Evolutionary conservation across 2,113 vertebrate genomes (phyloP).

Genomic region (Diadophis punctatus): DNA sequence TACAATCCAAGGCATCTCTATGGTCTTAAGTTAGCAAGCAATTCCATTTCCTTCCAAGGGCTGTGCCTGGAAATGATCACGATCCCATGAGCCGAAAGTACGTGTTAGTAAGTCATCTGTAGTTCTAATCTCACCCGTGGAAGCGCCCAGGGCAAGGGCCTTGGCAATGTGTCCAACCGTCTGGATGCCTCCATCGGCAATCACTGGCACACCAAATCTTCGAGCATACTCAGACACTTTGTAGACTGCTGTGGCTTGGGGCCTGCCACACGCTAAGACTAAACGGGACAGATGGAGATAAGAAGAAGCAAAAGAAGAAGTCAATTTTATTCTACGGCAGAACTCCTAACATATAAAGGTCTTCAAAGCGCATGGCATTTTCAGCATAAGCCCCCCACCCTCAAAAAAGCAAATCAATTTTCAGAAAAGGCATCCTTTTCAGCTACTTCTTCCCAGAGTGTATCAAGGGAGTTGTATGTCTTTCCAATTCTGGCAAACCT

Average conservation of each 20-base stretch:
- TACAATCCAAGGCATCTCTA: too few species aligned
- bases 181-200: constrained; percentile 94
- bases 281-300: constrained; percentile 31
- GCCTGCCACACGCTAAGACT: constrained; percentile 94
- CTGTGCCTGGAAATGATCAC: not conserved
- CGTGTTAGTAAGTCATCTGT: fast-evolving
- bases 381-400: not conserved
- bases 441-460: constrained; percentile 18
- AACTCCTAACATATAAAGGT: not conserved
- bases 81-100: not conserved
- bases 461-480: not conserved
- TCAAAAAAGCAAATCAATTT: not conserved
- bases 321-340: not conserved
- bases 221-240: constrained; percentile 95
- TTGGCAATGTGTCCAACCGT: constrained; percentile 92
- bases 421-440: not conserved
- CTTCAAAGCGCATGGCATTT: not conserved
- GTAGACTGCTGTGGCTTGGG: constrained; percentile 95
- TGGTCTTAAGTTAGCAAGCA: not conserved
- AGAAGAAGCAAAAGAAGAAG: not conserved
- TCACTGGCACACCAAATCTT: constrained; percentile 90
- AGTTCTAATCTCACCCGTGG: constrained; percentile 76
- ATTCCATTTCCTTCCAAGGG: not conserved
- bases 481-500: not conserved
- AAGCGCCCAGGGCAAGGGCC: constrained; percentile 91